Conservation (phyloP, 2,888 invertebrate genomes). For the Helicoverpa assulta region DNA sequence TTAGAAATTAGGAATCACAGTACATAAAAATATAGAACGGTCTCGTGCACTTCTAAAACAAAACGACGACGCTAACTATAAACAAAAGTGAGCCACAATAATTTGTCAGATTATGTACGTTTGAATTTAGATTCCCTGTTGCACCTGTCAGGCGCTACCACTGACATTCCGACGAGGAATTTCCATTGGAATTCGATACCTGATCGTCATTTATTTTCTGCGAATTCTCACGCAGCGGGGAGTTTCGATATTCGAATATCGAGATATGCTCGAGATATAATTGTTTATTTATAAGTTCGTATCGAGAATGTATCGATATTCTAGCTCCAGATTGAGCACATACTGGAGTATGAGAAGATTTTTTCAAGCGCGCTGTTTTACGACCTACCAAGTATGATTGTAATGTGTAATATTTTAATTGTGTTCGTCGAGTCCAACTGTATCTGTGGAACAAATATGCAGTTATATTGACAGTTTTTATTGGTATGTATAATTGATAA, state of each 20-base stretch:
- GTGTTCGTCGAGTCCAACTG: constrained; percentile 53
- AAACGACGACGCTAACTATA: background rate
- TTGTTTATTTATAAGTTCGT: constrained; percentile 73
- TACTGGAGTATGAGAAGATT: constrained; percentile 62
- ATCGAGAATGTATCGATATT: constrained; percentile 71
- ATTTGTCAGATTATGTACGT: constrained; percentile 9
- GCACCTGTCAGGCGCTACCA: background rate
- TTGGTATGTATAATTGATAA: constrained; percentile 47
- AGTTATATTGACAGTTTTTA: constrained; percentile 49
- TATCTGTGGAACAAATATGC: constrained; percentile 55
- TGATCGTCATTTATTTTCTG: constrained; percentile 60
- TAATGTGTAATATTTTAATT: constrained; percentile 70
- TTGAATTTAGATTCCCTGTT: constrained; percentile 16
- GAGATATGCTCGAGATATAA: constrained; percentile 60
- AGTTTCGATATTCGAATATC: constrained; percentile 58
- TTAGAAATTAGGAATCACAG: background rate
- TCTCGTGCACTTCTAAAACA: background rate
- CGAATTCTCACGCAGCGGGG: constrained; percentile 64
- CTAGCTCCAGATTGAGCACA: constrained; percentile 68
- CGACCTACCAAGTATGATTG: constrained; percentile 60
- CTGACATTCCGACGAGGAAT: constrained; percentile 41
- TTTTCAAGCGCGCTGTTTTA: constrained; percentile 64
- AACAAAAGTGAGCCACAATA: background rate
- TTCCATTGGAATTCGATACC: constrained; percentile 59
- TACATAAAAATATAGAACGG: background rate